Percentiles rank a stretch among this genome's conserved stretches.
phyloP scores from a whole-genome alignment of 2,797 vertebrate genomes.

The Taenioides sp. region DNA sequence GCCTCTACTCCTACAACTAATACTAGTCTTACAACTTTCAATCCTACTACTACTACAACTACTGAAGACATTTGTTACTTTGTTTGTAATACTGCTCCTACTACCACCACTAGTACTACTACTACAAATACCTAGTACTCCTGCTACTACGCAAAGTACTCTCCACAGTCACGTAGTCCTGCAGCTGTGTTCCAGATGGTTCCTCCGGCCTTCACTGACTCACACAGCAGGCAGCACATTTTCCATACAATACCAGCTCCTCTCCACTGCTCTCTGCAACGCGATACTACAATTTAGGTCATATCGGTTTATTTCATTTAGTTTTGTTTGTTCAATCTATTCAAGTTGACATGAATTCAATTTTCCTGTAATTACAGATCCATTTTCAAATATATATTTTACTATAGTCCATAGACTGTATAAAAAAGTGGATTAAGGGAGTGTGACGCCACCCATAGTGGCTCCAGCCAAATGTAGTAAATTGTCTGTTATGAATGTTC shows the following conservation, averaged over 20 bases:
- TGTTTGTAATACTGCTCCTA: slow-evolving; percentile 3
- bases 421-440: too few species aligned
- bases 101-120: not conserved
- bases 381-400: too few species aligned
- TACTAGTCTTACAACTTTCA: too few species aligned
- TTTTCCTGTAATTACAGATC: too few species aligned
- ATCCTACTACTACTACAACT: not conserved
- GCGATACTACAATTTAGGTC: slow-evolving; percentile 5
- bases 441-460: too few species aligned
- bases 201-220: slow-evolving; percentile 46
- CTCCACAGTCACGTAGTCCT: slow-evolving; percentile 30
- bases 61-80: not conserved
- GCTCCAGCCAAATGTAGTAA: too few species aligned
- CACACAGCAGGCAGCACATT: slow-evolving; percentile 58
- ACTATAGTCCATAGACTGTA: too few species aligned
- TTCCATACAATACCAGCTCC: slow-evolving; percentile 64
- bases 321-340: not conserved
- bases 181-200: slow-evolving; percentile 72
- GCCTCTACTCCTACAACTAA: not conserved
- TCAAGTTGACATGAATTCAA: not conserved
- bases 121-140: not conserved
- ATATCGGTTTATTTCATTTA: slow-evolving; percentile 21
- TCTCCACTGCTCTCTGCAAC: slow-evolving; percentile 23
- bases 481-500: too few species aligned
- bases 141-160: not conserved